Percentiles rank a stretch among this genome's conserved stretches.
phyloP scores from a whole-genome alignment of 37 sponge, comb jelly and placozoan species.

The Tethya wilhelma region DNA sequence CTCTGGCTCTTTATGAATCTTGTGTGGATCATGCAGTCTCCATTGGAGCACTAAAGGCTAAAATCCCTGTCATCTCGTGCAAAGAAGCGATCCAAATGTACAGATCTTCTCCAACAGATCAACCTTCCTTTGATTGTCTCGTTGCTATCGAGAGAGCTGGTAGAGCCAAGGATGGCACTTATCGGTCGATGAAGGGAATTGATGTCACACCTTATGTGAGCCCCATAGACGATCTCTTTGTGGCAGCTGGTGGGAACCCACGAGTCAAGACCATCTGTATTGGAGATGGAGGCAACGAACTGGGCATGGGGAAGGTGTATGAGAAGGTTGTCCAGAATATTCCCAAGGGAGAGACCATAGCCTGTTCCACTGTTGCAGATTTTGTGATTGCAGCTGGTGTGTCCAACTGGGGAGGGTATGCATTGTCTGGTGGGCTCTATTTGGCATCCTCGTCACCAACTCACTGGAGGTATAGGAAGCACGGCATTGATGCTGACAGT shows the following conservation, averaged over 20 bases:
- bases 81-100: slow-evolving; percentile 11
- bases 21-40: slow-evolving; percentile 31
- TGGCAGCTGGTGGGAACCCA: slow-evolving; percentile 18
- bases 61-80: slow-evolving; percentile 19
- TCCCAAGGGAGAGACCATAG: slow-evolving; percentile 53
- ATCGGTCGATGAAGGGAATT: slow-evolving; percentile 75
- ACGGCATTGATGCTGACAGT: slow-evolving; percentile 59
- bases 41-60: slow-evolving; percentile 22
- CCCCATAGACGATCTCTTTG: slow-evolving; percentile 75
- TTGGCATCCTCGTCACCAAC: slow-evolving; percentile 63
- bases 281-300: slow-evolving; percentile 97
- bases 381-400: slow-evolving; percentile 78
- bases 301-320: slow-evolving; percentile 90
- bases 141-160: slow-evolving; percentile 89
- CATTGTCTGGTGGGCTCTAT: slow-evolving; percentile 75
- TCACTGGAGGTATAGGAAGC: slow-evolving; percentile 75
- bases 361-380: slow-evolving; percentile 57
- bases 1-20: slow-evolving; percentile 2
- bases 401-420: slow-evolving; percentile 96
- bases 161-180: slow-evolving; percentile 64
- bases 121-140: slow-evolving; percentile 63
- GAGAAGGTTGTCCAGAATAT: slow-evolving; percentile 50
- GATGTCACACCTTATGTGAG: slow-evolving; percentile 76
- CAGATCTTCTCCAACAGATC: neutral
- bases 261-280: slow-evolving; percentile 73